Percentiles rank a stretch among this genome's conserved stretches.
Conservation (phyloP, 2,888 invertebrate genomes). For the Carpatolechia fugitivella region DNA sequence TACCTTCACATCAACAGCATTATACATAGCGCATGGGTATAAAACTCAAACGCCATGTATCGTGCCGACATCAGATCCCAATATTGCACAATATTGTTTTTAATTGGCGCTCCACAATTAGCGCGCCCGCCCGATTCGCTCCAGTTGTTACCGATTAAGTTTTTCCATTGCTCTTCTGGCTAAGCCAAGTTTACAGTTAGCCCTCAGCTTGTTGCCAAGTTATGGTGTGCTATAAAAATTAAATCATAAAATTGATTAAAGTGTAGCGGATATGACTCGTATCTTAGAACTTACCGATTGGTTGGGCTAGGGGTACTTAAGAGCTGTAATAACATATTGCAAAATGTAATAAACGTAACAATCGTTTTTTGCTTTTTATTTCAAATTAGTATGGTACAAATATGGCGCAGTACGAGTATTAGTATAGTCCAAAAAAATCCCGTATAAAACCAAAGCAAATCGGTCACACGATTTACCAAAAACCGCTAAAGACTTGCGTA, state of each 20-base stretch:
- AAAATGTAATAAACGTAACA: not conserved
- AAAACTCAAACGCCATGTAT: constrained; percentile 32
- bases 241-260: constrained; percentile 46
- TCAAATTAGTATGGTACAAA: too few species aligned
- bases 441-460: too few species aligned
- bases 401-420: too few species aligned
- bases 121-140: constrained; percentile 69
- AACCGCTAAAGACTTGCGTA: constrained; percentile 26
- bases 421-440: too few species aligned
- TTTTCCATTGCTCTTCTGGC: constrained; percentile 60
- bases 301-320: not conserved
- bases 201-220: constrained; percentile 50
- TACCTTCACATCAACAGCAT: too few species aligned
- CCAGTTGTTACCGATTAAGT: constrained; percentile 73
- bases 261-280: constrained; percentile 2
- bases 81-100: constrained; percentile 69
- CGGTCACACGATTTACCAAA: too few species aligned
- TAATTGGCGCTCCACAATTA: constrained; percentile 67
- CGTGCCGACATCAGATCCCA: constrained; percentile 49
- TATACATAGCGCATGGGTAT: constrained; percentile 9
- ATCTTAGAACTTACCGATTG: not conserved
- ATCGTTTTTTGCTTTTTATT: too few species aligned
- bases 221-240: constrained; percentile 55
- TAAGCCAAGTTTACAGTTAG: constrained; percentile 70
- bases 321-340: not conserved